Evolutionary conservation across 2,113 vertebrate genomes (phyloP), one percentile per base, ranked within the genome.

Genomic region (Bagarius yarrelli): DNA sequence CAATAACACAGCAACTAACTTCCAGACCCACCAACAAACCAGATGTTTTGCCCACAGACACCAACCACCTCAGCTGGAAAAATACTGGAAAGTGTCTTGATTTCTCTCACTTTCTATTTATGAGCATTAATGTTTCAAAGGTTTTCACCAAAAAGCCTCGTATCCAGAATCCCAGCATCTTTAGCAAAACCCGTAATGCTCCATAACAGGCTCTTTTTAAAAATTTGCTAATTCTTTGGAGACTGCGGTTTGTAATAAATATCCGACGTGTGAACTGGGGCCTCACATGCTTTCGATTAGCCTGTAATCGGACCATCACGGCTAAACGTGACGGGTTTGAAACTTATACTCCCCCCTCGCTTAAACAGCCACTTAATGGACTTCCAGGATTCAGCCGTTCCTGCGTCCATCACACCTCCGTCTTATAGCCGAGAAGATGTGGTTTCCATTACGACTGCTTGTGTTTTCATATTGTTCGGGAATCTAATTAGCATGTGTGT

Each of bases 251-350:
- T 91, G 87, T 83, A 73, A 75, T 83, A 50, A 14, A 52, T 47
- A 73, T 79, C 75, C 83, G 61, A 88, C 83, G 82, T 83, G 84
- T 79, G 83, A 90, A 83, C 79, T 61, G 73, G 36, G 72, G 76
- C 32, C 84, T 89, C 90, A 89, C 85, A 85, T 90, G 91, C 85
- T 88, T 91, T 88, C 60, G 83, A 91, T 92, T 90, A 86, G 75
- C 83, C 81, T 88, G 88, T 90, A 88, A 86, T 89, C 63, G 27
- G 56, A 70, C 74, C 78, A 87, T 83, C 77, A 67, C 75, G 64
- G 87, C 87, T 81, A 66, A 89, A 79, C 36, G 32, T 77, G 74
- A 64, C 60, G 85, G 75, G 27, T 25, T 67, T 1, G 25, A 87
- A 89, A 91, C 76, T 75, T 84, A 91, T 88, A 90, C 88, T 81